Conservation (phyloP, 2,888 invertebrate species). For the Apomyelois bistriatella region DNA sequence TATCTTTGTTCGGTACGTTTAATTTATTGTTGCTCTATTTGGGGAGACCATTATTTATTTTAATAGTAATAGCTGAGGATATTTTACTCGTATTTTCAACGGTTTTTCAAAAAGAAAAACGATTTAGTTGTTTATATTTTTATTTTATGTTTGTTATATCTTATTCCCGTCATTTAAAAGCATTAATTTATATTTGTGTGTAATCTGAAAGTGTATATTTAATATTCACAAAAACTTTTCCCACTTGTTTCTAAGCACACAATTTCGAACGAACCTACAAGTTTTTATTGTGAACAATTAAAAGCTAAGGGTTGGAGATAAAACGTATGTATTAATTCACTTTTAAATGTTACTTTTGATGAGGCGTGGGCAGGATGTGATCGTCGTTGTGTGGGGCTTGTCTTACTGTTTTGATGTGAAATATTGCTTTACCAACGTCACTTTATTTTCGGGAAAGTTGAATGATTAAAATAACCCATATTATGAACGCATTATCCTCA, state of each 20-base stretch:
- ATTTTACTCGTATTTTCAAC: background rate
- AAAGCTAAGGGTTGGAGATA: conserved; percentile 39
- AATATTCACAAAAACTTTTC: too few species aligned
- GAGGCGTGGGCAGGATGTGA: background rate
- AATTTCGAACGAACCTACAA: conserved; percentile 19
- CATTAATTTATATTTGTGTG: too few species aligned
- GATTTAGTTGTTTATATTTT: too few species aligned
- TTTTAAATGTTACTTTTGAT: conserved; percentile 8
- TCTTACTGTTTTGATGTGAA: background rate
- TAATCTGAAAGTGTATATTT: too few species aligned
- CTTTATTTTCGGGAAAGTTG: background rate
- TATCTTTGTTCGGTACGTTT: conserved; percentile 28
- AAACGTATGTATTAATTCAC: conserved; percentile 33
- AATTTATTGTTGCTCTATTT: conserved; percentile 24
- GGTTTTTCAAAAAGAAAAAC: too few species aligned
- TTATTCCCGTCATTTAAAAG: too few species aligned
- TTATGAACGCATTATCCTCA: too few species aligned
- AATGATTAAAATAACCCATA: background rate
- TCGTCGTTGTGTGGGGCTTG: background rate
- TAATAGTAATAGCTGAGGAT: background rate
- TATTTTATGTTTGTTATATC: too few species aligned
- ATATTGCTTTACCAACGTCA: background rate
- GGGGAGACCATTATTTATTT: background rate
- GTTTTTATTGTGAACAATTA: conserved; percentile 54
- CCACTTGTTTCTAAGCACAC: background rate